Conservation (phyloP, 2,113 vertebrate genomes). For the Dasyurus viverrinus region DNA sequence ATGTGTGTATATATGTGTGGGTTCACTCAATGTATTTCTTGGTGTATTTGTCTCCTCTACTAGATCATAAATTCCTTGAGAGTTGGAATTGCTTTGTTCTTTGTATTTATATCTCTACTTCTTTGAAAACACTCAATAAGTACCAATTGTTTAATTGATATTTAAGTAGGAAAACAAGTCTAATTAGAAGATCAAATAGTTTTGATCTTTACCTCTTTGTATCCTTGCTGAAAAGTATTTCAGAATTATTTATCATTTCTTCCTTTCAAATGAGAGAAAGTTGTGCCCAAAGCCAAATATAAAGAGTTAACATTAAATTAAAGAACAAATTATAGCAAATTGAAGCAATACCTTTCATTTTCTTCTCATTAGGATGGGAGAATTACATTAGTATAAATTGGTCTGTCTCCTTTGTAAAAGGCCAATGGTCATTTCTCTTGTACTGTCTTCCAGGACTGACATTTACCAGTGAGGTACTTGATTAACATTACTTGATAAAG, state of each 20-base stretch:
- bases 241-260: not conserved
- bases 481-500: no score
- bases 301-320: not conserved
- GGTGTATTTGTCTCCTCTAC: not conserved
- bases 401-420: not conserved
- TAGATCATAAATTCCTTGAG: not conserved
- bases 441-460: not conserved
- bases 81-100: not conserved
- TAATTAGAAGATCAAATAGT: not conserved
- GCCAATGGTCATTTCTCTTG: not conserved
- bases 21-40: not conserved
- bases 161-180: not conserved
- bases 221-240: not conserved
- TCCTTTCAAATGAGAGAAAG: not conserved
- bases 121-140: not conserved
- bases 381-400: not conserved
- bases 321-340: not conserved
- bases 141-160: not conserved
- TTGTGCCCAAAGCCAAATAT: not conserved
- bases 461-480: constrained; percentile 15
- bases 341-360: constrained; percentile 18
- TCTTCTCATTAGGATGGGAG: not conserved
- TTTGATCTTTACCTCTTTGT: not conserved
- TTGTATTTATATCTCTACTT: not conserved
- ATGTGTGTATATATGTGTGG: not conserved